Evolutionary conservation across 2,113 vertebrate genomes (phyloP), one percentile per base, ranked within the genome.

Genomic region (Cyphomyrus plagiostoma): DNA sequence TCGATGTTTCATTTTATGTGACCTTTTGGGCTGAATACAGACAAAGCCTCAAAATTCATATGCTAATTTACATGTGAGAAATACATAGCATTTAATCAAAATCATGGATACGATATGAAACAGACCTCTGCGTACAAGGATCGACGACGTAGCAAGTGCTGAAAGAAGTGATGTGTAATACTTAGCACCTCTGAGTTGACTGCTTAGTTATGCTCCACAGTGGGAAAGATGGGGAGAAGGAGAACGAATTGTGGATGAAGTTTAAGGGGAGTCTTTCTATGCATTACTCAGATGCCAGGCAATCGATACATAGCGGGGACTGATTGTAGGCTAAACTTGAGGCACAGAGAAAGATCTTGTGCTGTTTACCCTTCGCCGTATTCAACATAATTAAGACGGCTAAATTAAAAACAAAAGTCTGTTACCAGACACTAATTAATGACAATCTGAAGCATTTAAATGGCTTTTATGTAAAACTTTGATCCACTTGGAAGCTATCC

Each of bases 341-440:
- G 45, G 66, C 89, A 70, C 77, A 58, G 91, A 93, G 91, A 10
- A 86, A 92, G 52, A 58, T 58, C 92, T 92, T 93, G 92, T 93
- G 93, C 82, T 89, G 92, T 93, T 92, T 90, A 10, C 89, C 90
- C 91, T 30, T 66, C 89, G 74, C 89, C 39, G 93, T 95, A 94
- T 91, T 91, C 91, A 94, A 91, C 92, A 90, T 95, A 96, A 95
- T 94, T 92, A 93, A 93, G 92, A 92, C 92, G 90, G 92, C 92
- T 92, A 94, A 95, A 95, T 95, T 94, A 95, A 95, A 96, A 95
- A 92, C 95, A 94, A 95, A 93, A 87, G 89, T 89, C 82, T 92
- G 93, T 91, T 90, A 93, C 90, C 92, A 91, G 92, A 93, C 92
- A 92, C 91, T 77, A 86, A 91, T 89, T 80, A 91, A 91, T 91